Evolutionary conservation across 2,113 vertebrate species (phyloP), one percentile per base, ranked within the genome.

Genomic region (Camelus dromedarius): DNA sequence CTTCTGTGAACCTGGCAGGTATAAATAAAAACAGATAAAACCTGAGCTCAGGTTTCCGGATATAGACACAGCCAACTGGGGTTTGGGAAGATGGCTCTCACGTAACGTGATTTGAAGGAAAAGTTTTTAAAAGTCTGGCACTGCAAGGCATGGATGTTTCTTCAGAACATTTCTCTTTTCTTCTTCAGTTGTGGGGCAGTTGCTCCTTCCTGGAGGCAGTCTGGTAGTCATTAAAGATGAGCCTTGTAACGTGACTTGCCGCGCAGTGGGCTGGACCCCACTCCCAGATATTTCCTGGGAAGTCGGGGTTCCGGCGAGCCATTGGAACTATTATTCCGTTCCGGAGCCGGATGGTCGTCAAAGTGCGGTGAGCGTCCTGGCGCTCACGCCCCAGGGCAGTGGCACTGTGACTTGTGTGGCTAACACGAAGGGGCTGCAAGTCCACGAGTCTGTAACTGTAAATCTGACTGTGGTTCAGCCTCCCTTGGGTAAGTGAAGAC

Each of bases 381-480:
- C 93, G 8, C 48, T 99, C 86, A 98, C 52, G 26, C 99, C 99
- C 0, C 83, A 14, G 69, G 97, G 90, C 92, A 99, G 98, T 8
- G 98, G 98, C 77, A 80, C 70, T 3, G 96, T 99, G 97, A 98
- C 98, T 24, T 99, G 99, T 76, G 98, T 99, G 98, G 99, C 98
- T 67, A 97, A 96, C 14, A 98, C 99, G 97, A 98, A 98, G 91
- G 98, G 98, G 38, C 98, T 99, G 62, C 54, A 83, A 24, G 95
- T n/a, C 13, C 98, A 98, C 19, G 98, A 98, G 96, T 98, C 94
- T 32, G 98, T 98, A 81, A 95, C 97, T 2, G 81, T 99, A 75
- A 98, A 73, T 58, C 97, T 99, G 48, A 98, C 98, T 79, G 98
- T 99, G 96, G 98, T 89, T 84, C 97, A 93, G 54, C 85, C 95